Evolutionary conservation across 2,113 vertebrate genomes (phyloP), one percentile per base, ranked within the genome.

Genomic region (Pygoscelis antarcticus): DNA sequence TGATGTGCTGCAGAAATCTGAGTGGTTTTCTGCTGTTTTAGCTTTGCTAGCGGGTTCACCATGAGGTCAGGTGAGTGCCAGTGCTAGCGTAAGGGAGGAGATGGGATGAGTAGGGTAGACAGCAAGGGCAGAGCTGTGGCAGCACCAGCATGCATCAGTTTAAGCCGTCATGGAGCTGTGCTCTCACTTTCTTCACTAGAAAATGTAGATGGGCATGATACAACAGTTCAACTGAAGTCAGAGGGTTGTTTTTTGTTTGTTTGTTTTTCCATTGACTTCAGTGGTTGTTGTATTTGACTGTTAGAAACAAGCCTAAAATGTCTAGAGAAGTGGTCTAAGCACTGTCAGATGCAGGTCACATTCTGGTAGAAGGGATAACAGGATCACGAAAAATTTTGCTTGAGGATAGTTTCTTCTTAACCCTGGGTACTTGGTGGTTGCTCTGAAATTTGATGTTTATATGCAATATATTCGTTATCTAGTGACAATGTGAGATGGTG

Each of bases 1-100:
- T 51, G 61, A 79, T 2, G 13, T 82, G 70, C 70, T 88, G 27
- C 71, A 88, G 79, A 93, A 93, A 89, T 38, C n/a, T 46, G 83
- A 75, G 47, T 83, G 91, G 23, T 94, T 82, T 87, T 68, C 66
- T 95, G 85, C 79, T 83, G 71, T 42, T 94, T 77, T 36, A 86
- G 90, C 91, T 86, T 90, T 87, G 60, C 64, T 83, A 54, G 85
- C 89, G 89, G 83, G 71, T 93, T 97, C 76, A 42, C 7, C 1
- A 6, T 58, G 62, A 74, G 94, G 86, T 90, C 86, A 90, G 42
- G 78, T 58, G 72, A 86, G 66, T 54, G 83, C 21, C 68, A 72
- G 40, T 61, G 90, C 64, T 78, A 36, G 58, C 3, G 2, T 23
- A 70, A 52, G 30, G 62, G 71, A 84, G 44, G 78, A 94, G 66